Evolutionary conservation across 1,140 invertebrate genomes (phyloP), one percentile per base, ranked within the genome.

Genomic region (Neocloeon triangulifer): DNA sequence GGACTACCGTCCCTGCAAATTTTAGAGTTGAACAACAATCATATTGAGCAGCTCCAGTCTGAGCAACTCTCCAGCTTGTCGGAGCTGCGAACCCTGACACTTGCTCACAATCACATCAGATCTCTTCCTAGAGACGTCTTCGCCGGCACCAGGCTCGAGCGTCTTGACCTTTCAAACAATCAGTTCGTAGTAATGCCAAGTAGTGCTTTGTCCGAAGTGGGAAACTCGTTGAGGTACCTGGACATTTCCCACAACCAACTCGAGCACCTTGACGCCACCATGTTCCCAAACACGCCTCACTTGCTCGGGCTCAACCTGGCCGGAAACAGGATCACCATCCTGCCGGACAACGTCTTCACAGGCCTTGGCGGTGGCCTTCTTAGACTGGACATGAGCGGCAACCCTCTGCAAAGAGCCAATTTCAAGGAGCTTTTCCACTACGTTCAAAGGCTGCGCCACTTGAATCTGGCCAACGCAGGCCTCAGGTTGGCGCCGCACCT

Each of bases 371-470:
- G 35, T 25, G 71, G 69, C 38, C 56, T 91, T 17, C 62, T 80
- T 26, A 67, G 64, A 38, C 51, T 89, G 34, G 77, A 86, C 50
- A 53, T 91, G 2, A 76, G 77, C 20, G 66, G 64, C 31, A 91
- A 89, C 51, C 58, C 63, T n/a, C 49, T 80, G 1, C n/a, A n/a
- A n/a, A 66, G 78, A 39, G 76, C 79, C 23, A 86, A 86, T 52
- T 80, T 82, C 43, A 81, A 82, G 42, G 80, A 86, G 50, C 58
- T 86, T n/a, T 81, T 85, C 43, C 74, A 84, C 44, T 81, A 84
- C 49, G 62, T 81, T 10, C 79, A 77, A 19, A 72, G 73, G 39
- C 55, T 86, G 18, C 66, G 74, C 45, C 61, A 70, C 45, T 59
- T 88, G 31, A 72, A 69, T 46, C 52, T 86, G 38, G 66, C 69